These are phyloP conservation scores for Drosophila nigrodunni DNA, from an alignment of 1,140 invertebrate genomes.

Conservation along the genomic window DNA sequence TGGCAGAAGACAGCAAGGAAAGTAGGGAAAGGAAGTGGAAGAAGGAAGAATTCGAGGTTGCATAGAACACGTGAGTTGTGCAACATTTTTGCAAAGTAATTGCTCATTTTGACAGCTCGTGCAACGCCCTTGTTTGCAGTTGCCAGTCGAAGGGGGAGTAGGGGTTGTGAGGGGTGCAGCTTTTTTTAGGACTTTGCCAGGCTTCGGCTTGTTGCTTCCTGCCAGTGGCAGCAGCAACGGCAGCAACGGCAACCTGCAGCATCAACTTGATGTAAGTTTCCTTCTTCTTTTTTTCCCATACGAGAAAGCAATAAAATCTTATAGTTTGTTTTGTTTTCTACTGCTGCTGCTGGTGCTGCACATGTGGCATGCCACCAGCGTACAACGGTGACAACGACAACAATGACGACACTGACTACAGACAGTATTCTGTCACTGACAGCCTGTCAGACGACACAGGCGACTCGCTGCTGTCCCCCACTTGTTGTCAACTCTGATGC, in stretches of 20 bases:
- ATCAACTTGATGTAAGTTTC: conserved; percentile 51
- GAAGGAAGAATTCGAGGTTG: conserved; percentile 12
- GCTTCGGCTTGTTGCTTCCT: conserved; percentile 73
- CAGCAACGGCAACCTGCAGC: conserved; percentile 22
- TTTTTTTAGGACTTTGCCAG: conserved; percentile 40
- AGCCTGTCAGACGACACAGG: conserved; percentile 63
- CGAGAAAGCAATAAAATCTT: conserved; percentile 80
- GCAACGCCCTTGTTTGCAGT: conserved; percentile 78
- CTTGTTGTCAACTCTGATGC: conserved; percentile 64
- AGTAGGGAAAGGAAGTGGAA: background rate
- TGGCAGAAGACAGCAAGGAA: background rate
- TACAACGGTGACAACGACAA: conserved; percentile 68
- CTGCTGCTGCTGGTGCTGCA: conserved; percentile 48
- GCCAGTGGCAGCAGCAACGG: conserved; percentile 48
- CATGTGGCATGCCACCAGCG: conserved; percentile 66
- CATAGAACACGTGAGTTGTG: conserved; percentile 73
- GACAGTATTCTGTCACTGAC: conserved; percentile 68
- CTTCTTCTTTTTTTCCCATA: conserved; percentile 54
- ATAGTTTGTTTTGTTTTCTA: conserved; percentile 69
- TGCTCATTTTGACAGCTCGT: conserved; percentile 81
- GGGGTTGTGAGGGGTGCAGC: conserved; percentile 15
- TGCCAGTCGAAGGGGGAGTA: background rate
- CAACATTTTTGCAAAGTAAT: conserved; percentile 83
- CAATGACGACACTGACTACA: conserved; percentile 78
- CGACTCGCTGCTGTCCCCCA: conserved; percentile 49